Evolutionary conservation across 2,888 invertebrate species (phyloP).

Genomic region (Eupithecia tripunctaria): DNA sequence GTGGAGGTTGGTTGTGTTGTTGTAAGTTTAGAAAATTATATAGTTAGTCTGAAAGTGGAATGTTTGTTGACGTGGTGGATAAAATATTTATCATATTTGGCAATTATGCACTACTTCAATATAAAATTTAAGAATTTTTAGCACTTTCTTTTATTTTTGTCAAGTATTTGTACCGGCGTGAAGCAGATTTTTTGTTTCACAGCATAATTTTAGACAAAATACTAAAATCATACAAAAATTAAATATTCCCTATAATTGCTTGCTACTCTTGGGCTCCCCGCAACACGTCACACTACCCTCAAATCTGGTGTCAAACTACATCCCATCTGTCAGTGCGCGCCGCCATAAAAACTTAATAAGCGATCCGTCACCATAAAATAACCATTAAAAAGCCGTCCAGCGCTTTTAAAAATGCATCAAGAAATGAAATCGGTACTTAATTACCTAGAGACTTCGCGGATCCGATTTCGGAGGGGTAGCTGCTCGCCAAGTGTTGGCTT

Average conservation of each 20-base stretch:
- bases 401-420: conserved; percentile 84
- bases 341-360: conserved; percentile 83
- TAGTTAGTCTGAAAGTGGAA: background rate
- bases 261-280: conserved; percentile 35
- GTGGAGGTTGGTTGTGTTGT: conserved; percentile 2
- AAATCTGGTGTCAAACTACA: conserved; percentile 82
- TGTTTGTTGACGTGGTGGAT: background rate
- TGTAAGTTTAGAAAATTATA: background rate
- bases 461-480: conserved; percentile 72
- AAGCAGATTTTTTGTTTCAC: background rate
- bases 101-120: background rate
- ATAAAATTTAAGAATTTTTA: background rate
- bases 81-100: background rate
- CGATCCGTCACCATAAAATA: conserved; percentile 85
- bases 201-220: background rate
- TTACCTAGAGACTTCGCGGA: conserved; percentile 81
- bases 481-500: conserved; percentile 48
- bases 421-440: conserved; percentile 83
- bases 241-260: conserved; percentile 12
- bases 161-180: background rate
- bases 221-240: background rate
- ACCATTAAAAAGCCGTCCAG: conserved; percentile 83
- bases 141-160: background rate
- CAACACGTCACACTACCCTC: conserved; percentile 57
- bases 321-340: conserved; percentile 79